These are phyloP conservation scores for Ciconia nigra DNA, from an alignment of 2,797 vertebrate species.

Conservation along the genomic window DNA sequence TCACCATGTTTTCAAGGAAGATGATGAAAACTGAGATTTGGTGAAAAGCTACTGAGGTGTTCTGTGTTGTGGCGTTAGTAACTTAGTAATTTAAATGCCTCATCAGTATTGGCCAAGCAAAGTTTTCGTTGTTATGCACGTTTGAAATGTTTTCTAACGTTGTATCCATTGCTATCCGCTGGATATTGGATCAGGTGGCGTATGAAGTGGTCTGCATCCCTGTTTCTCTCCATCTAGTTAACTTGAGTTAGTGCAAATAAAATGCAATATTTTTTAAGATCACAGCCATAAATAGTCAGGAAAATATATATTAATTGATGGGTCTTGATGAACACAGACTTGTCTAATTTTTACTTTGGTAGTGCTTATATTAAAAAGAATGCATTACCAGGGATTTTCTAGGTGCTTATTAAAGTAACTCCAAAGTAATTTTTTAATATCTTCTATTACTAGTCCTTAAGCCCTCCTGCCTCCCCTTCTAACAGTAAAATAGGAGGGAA, in stretches of 20 bases:
- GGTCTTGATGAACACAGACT: not conserved
- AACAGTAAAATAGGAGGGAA: not conserved
- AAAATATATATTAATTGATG: not conserved
- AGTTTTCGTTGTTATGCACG: fast-evolving
- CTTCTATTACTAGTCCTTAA: not conserved
- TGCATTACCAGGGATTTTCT: not conserved
- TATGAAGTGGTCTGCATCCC: fast-evolving
- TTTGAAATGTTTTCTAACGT: fast-evolving
- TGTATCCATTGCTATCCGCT: fast-evolving
- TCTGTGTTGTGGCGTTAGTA: too few relatives aligned
- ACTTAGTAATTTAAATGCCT: not conserved
- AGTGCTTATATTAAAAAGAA: not conserved
- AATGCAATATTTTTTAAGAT: not conserved
- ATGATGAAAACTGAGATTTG: not conserved
- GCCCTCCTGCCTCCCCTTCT: not conserved
- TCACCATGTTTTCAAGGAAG: not conserved
- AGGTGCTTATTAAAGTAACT: not conserved
- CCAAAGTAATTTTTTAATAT: not conserved
- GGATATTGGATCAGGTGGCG: not conserved
- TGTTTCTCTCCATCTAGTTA: too few relatives aligned
- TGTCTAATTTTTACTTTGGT: not conserved
- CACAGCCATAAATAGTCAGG: not conserved
- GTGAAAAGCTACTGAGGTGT: not conserved
- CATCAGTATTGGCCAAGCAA: not conserved
- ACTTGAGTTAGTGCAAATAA: not conserved